Percentiles rank a stretch among this genome's conserved stretches.
Evolutionary conservation across 2,113 vertebrate species (phyloP).

Genomic region (Hymenochirus boettgeri): DNA sequence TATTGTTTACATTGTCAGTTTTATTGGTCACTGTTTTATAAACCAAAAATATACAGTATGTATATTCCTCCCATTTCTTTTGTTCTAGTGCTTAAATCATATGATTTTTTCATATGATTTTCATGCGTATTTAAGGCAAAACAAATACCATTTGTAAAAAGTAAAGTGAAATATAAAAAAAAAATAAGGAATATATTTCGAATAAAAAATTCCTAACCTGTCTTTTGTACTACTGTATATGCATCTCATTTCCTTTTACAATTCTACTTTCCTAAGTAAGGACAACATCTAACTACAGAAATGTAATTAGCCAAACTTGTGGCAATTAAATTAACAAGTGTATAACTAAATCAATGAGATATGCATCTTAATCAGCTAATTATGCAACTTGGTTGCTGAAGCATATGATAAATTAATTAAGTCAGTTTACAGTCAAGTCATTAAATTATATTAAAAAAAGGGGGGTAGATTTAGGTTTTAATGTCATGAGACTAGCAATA

Average conservation of each 20-base stretch:
- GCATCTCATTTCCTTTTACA: neutral
- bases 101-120: no score
- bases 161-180: no score
- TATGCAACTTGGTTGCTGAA: constrained; percentile 42
- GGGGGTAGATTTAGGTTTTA: constrained; percentile 37
- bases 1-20: no score
- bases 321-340: constrained; percentile 44
- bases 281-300: constrained; percentile 30
- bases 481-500: constrained; percentile 37
- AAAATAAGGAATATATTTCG: no score
- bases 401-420: constrained; percentile 44
- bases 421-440: constrained; percentile 42
- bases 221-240: no score
- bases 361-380: constrained; percentile 44
- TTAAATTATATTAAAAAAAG: constrained; percentile 40
- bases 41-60: no score
- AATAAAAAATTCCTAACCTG: no score
- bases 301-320: constrained; percentile 43
- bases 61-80: no score
- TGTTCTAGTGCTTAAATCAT: no score
- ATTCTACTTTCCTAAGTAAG: constrained; percentile 31
- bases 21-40: no score
- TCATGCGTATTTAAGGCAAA: no score
- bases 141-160: no score
- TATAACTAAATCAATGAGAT: constrained; percentile 44